Percentiles rank a stretch among this genome's conserved stretches.
These are phyloP conservation scores for Creontiades dilutus DNA, from an alignment of 2,888 invertebrate species.

Conservation along the genomic window DNA sequence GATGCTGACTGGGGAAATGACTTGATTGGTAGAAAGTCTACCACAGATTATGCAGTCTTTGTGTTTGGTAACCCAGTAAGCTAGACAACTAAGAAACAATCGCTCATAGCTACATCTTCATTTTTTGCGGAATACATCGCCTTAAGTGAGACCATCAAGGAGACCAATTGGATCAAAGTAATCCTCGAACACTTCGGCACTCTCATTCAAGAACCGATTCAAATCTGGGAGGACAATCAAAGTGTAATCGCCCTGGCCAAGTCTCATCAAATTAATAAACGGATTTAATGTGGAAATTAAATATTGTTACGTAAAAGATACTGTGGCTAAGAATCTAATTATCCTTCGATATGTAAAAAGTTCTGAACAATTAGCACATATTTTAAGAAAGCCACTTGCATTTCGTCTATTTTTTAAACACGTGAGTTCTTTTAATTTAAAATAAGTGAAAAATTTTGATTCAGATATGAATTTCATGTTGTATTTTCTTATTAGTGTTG, in stretches of 20 bases:
- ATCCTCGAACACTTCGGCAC: constrained; percentile 75
- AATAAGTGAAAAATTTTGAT: no score
- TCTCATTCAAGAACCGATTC: constrained; percentile 66
- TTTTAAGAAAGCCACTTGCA: constrained; percentile 76
- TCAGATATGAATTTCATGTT: no score
- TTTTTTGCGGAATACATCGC: neutral
- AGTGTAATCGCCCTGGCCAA: constrained; percentile 75
- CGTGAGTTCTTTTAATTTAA: neutral
- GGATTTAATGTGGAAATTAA: constrained; percentile 76
- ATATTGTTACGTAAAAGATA: constrained; percentile 75
- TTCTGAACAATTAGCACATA: constrained; percentile 75
- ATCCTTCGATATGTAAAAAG: constrained; percentile 44
- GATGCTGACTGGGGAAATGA: constrained; percentile 76
- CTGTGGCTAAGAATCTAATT: constrained; percentile 25
- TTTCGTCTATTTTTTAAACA: constrained; percentile 28
- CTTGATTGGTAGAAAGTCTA: constrained; percentile 15
- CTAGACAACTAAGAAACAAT: constrained; percentile 37
- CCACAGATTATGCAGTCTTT: no score
- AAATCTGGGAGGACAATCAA: constrained; percentile 75
- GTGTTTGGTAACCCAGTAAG: constrained; percentile 70
- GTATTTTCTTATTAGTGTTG: no score
- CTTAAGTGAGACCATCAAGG: no score
- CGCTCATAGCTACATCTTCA: neutral
- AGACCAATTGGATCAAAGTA: constrained; percentile 75
- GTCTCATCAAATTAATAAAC: constrained; percentile 76